Conservation (phyloP, 2,888 invertebrate species). For the Eristalis arbustorum region DNA sequence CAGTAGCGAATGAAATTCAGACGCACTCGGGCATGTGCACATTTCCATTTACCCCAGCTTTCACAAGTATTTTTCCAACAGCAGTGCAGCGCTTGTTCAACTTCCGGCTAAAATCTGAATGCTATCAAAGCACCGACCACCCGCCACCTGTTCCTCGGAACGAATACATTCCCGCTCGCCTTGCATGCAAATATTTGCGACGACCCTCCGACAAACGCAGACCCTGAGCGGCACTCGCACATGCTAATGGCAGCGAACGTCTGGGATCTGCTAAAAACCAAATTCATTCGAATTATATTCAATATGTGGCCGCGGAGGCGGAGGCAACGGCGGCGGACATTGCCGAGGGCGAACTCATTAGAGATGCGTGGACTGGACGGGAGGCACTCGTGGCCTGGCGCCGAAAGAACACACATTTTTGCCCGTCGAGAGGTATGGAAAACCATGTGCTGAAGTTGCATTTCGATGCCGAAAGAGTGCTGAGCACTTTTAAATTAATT, state of each 20-base stretch:
- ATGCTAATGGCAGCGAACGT: not conserved
- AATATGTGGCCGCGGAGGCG: conserved; percentile 4
- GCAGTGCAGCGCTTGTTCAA: not conserved
- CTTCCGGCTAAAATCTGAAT: not conserved
- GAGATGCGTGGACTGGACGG: not conserved
- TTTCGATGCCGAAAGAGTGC: conserved; percentile 9
- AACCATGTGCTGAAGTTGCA: conserved; percentile 9
- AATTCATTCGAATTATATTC: conserved; percentile 38
- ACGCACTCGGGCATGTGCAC: not conserved
- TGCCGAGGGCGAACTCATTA: conserved; percentile 23
- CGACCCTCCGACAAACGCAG: not conserved
- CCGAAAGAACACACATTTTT: not conserved
- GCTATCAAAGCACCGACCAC: not conserved
- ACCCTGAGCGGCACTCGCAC: not conserved
- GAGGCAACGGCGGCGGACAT: too few species aligned
- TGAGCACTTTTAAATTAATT: conserved; percentile 34
- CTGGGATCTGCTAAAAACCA: conserved; percentile 19
- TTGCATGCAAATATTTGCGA: not conserved
- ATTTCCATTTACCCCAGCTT: not conserved
- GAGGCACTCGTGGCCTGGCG: not conserved
- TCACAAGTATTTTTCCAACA: not conserved
- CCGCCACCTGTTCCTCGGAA: not conserved
- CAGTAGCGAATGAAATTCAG: too few species aligned
- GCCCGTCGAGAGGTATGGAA: not conserved
- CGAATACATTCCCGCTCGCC: not conserved